These are phyloP conservation scores for Ataeniobius toweri DNA, from an alignment of 2,797 vertebrate species.

Conservation along the genomic window DNA sequence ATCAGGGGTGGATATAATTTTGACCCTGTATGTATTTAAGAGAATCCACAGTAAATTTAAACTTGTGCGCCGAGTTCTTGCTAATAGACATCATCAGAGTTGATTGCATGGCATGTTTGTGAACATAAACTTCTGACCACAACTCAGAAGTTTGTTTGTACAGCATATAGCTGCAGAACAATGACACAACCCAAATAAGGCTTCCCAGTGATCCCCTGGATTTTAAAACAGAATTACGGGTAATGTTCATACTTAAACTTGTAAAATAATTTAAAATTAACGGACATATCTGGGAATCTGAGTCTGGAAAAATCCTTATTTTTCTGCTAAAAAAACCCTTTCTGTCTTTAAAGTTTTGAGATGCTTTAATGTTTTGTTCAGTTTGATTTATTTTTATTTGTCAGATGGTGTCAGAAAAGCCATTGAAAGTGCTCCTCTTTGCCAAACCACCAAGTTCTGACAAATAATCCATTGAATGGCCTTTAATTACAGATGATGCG, in stretches of 20 bases:
- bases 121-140: no score
- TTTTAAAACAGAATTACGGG: no score
- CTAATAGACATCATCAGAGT: no score
- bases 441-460: constrained; percentile 31
- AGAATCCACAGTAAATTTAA: no score
- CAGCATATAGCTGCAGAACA: no score
- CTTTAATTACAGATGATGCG: constrained; percentile 62
- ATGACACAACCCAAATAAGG: no score
- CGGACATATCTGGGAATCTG: background rate
- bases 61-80: no score
- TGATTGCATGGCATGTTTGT: no score
- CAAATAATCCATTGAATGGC: constrained; percentile 36
- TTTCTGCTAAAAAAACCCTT: background rate
- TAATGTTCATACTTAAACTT: background rate
- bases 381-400: background rate
- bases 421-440: constrained; percentile 12
- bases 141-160: no score
- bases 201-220: no score
- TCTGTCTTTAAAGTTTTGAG: background rate
- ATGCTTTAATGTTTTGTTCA: background rate
- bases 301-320: background rate
- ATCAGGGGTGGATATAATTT: no score
- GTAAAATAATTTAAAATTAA: background rate
- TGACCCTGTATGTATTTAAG: no score
- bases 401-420: background rate